Conservation (phyloP, 2,797 vertebrate species). For the Echiichthys vipera region DNA sequence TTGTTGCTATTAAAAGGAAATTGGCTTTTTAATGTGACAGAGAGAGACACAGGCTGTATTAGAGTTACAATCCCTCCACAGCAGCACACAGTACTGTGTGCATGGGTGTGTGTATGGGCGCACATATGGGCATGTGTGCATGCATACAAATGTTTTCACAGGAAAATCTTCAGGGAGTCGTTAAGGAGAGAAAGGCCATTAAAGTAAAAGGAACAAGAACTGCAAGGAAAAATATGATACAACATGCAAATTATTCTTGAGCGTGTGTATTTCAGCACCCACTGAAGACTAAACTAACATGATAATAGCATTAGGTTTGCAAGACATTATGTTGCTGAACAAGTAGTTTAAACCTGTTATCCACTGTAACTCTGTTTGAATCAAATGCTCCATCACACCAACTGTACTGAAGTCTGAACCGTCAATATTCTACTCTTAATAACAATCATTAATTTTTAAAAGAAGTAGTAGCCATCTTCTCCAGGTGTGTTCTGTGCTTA, state of each 20-base stretch:
- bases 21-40: constrained; percentile 76
- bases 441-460: constrained; percentile 4
- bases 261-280: constrained; percentile 22
- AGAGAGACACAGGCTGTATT: constrained; percentile 56
- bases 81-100: neutral
- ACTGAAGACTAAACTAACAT: constrained; percentile 42
- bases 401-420: constrained; percentile 2
- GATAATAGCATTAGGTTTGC: constrained; percentile 22
- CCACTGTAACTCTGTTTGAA: neutral
- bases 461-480: constrained; percentile 14
- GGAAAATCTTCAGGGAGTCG: constrained; percentile 49
- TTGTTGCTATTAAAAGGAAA: constrained; percentile 84
- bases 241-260: constrained; percentile 36
- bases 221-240: constrained; percentile 42
- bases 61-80: constrained; percentile 46
- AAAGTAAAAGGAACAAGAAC: constrained; percentile 57
- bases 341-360: constrained; percentile 20
- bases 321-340: constrained; percentile 14
- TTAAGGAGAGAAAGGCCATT: constrained; percentile 64
- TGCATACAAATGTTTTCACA: constrained; percentile 51
- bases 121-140: neutral
- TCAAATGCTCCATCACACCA: constrained; percentile 12
- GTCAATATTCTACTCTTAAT: constrained; percentile 28
- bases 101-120: constrained; percentile 1
- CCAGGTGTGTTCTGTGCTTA: neutral